These are phyloP conservation scores for Trimorus sp. DNA, from an alignment of 2,888 invertebrate species.

Conservation along the genomic window DNA sequence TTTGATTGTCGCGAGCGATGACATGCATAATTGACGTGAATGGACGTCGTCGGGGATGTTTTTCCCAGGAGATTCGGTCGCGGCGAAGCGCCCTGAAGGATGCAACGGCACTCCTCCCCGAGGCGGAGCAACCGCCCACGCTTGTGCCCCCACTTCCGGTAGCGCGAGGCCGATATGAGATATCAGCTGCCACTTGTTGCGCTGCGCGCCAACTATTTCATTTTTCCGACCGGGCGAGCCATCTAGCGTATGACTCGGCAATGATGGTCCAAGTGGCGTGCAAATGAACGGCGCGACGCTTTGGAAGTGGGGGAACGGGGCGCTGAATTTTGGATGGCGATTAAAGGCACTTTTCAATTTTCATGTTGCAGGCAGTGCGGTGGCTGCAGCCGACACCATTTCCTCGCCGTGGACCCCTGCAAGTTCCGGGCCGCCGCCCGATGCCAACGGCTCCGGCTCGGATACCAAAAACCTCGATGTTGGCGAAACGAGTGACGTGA, in stretches of 20 bases:
- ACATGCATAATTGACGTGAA: slow-evolving; percentile 35
- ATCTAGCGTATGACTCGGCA: slow-evolving; percentile 70
- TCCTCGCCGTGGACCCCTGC: slow-evolving; percentile 98
- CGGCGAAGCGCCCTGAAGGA: slow-evolving; percentile 33
- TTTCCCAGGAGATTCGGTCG: slow-evolving; percentile 44
- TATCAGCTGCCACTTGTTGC: slow-evolving; percentile 69
- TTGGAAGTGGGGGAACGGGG: background rate
- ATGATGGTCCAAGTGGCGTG: slow-evolving; percentile 71
- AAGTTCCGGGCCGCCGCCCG: slow-evolving; percentile 92
- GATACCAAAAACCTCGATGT: slow-evolving; percentile 96
- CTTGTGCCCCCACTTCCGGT: slow-evolving; percentile 70
- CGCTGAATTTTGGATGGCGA: slow-evolving; percentile 22
- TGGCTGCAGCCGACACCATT: slow-evolving; percentile 95
- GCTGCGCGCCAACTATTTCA: slow-evolving; percentile 65
- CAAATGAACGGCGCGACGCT: background rate
- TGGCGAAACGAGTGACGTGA: slow-evolving; percentile 94
- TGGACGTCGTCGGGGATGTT: slow-evolving; percentile 44
- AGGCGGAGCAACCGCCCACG: slow-evolving; percentile 79
- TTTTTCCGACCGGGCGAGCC: slow-evolving; percentile 46
- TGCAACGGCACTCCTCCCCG: slow-evolving; percentile 64
- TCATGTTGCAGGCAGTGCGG: slow-evolving; percentile 84
- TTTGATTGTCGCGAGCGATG: slow-evolving; percentile 6
- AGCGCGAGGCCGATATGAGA: slow-evolving; percentile 63
- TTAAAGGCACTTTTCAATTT: slow-evolving; percentile 32
- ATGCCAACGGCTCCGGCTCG: slow-evolving; percentile 95